Evolutionary conservation across 2,113 vertebrate species (phyloP).

Genomic region (Trematocara stigmaticum): DNA sequence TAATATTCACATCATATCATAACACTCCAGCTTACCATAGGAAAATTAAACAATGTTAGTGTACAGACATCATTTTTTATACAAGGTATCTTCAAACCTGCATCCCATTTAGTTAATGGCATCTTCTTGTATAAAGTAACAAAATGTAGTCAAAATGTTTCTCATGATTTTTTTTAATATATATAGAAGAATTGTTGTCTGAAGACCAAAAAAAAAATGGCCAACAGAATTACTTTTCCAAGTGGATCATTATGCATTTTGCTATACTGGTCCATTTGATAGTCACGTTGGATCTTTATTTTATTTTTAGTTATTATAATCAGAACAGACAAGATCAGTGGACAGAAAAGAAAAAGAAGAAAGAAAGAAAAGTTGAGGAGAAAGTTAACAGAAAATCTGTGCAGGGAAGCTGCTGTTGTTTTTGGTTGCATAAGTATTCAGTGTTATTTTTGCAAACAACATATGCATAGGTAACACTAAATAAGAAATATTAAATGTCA

Average conservation of each 20-base stretch:
- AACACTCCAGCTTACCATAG: neutral
- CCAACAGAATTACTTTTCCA: neutral
- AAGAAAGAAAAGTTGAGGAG: neutral
- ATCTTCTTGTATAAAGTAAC: neutral
- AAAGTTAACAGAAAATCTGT: neutral
- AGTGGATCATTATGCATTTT: neutral
- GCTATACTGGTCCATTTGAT: neutral
- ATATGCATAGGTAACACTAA: neutral
- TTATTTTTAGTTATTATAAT: neutral
- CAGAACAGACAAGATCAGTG: accelerated
- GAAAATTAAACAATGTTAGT: neutral
- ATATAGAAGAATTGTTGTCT: neutral
- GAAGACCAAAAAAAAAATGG: neutral
- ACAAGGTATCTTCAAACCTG: neutral
- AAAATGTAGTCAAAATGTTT: too few species aligned
- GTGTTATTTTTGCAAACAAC: neutral
- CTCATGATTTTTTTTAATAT: neutral
- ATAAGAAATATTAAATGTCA: neutral
- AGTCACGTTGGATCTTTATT: neutral
- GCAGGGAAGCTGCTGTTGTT: neutral
- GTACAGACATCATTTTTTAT: neutral
- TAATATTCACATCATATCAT: neutral
- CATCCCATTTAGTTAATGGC: neutral
- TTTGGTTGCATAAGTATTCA: accelerated
- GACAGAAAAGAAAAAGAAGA: neutral